A percentile compares a stretch with the other conserved stretches of the same genome.
These are phyloP conservation scores for Lampropteryx suffumata DNA, from an alignment of 2,888 invertebrate species.

Conservation along the genomic window DNA sequence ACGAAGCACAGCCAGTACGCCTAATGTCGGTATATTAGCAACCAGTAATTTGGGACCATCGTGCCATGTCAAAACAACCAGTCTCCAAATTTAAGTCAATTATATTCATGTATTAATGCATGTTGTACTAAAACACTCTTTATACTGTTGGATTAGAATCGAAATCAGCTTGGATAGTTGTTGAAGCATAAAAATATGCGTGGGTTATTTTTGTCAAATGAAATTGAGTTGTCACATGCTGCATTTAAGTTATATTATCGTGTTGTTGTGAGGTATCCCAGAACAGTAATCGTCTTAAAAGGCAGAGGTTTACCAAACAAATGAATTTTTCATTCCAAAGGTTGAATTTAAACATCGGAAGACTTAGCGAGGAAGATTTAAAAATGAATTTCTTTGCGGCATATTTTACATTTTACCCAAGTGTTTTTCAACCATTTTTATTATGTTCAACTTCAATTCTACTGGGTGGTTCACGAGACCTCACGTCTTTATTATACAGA, in stretches of 20 bases:
- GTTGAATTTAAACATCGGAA: too few species aligned
- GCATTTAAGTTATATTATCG: background rate
- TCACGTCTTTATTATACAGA: too few species aligned
- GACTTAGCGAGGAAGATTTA: too few species aligned
- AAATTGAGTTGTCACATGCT: background rate
- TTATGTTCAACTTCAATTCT: too few species aligned
- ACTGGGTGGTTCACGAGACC: too few species aligned
- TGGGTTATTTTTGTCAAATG: background rate
- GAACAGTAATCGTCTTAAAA: too few species aligned
- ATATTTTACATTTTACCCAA: too few species aligned
- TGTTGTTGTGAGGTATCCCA: too few species aligned
- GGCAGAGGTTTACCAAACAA: too few species aligned
- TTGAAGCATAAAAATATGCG: background rate
- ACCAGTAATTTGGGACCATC: constrained; percentile 13
- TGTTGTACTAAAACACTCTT: background rate
- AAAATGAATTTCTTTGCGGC: too few species aligned
- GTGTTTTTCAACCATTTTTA: too few species aligned
- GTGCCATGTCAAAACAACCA: constrained; percentile 7
- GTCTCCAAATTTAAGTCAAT: constrained; percentile 14
- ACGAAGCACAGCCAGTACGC: background rate
- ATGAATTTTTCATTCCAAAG: too few species aligned
- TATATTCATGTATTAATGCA: background rate
- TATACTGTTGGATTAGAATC: background rate
- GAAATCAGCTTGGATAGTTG: background rate
- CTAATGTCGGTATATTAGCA: constrained; percentile 2